A percentile compares a stretch with the other conserved stretches of the same genome.
Evolutionary conservation across 1,140 invertebrate genomes (phyloP).

Genomic region (Drosophila lowei): DNA sequence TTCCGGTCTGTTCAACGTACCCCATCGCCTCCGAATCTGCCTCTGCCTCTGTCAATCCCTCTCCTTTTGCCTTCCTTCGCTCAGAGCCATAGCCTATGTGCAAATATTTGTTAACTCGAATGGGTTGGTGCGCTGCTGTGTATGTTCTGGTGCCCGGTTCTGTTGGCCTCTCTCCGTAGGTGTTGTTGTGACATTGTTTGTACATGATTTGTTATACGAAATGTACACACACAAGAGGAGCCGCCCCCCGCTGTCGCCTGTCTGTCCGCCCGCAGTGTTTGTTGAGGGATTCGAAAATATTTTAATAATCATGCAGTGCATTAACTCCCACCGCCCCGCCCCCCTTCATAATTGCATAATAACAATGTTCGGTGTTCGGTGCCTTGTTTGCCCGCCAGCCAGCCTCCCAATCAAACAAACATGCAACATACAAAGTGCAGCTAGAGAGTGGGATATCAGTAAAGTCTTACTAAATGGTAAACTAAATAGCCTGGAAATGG

Average conservation of each 20-base stretch:
- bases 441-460: not conserved
- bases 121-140: not conserved
- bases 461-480: too few species aligned
- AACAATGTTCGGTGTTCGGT: constrained; percentile 55
- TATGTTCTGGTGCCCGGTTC: not conserved
- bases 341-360: constrained; percentile 73
- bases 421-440: constrained; percentile 1
- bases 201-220: constrained; percentile 77
- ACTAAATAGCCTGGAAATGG: too few species aligned
- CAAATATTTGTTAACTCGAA: constrained; percentile 67
- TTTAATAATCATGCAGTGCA: constrained; percentile 76
- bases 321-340: constrained; percentile 55
- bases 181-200: constrained; percentile 69
- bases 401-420: constrained; percentile 54
- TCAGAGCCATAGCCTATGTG: constrained; percentile 21
- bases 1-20: constrained; percentile 31
- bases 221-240: constrained; percentile 9
- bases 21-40: too few species aligned
- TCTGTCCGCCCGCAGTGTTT: constrained; percentile 7
- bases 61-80: not conserved
- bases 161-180: constrained; percentile 26
- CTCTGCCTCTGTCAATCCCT: not conserved
- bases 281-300: constrained; percentile 52
- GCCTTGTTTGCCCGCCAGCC: constrained; percentile 24
- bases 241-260: not conserved